Evolutionary conservation across 1,140 invertebrate genomes (phyloP).

Genomic region (Solen grandis): DNA sequence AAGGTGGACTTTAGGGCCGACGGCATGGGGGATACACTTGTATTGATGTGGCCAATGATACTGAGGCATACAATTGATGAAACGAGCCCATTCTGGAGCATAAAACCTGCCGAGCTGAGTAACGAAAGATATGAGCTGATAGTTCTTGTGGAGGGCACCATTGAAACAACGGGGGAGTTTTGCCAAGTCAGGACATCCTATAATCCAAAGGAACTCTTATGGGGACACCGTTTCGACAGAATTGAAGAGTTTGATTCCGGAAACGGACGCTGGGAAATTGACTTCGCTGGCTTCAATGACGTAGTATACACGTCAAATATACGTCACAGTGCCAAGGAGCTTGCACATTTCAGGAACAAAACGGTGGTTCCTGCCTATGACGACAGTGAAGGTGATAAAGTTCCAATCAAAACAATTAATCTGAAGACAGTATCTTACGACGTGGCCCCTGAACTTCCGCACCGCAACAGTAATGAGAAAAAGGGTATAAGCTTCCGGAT

Average conservation of each 20-base stretch:
- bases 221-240: slow-evolving; percentile 82
- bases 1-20: slow-evolving; percentile 86
- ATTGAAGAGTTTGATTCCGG: slow-evolving; percentile 75
- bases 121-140: slow-evolving; percentile 96
- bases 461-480: background rate
- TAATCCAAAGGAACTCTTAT: slow-evolving; percentile 81
- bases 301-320: slow-evolving; percentile 72
- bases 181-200: slow-evolving; percentile 82
- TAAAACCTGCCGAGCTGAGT: slow-evolving; percentile 92
- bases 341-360: slow-evolving; percentile 55
- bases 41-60: slow-evolving; percentile 96
- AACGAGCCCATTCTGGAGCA: slow-evolving; percentile 91
- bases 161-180: slow-evolving; percentile 80
- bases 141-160: slow-evolving; percentile 93
- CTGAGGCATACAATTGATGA: slow-evolving; percentile 91
- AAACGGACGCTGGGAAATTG: slow-evolving; percentile 73
- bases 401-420: background rate
- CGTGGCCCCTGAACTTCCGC: slow-evolving; percentile 19
- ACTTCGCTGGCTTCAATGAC: slow-evolving; percentile 74
- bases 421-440: slow-evolving; percentile 34
- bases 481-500: too few species aligned
- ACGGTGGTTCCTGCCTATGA: slow-evolving; percentile 6
- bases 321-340: slow-evolving; percentile 73
- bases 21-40: slow-evolving; percentile 90
- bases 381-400: background rate